phyloP scores from a whole-genome alignment of 1,140 invertebrate species.

The Capitella teleta region DNA sequence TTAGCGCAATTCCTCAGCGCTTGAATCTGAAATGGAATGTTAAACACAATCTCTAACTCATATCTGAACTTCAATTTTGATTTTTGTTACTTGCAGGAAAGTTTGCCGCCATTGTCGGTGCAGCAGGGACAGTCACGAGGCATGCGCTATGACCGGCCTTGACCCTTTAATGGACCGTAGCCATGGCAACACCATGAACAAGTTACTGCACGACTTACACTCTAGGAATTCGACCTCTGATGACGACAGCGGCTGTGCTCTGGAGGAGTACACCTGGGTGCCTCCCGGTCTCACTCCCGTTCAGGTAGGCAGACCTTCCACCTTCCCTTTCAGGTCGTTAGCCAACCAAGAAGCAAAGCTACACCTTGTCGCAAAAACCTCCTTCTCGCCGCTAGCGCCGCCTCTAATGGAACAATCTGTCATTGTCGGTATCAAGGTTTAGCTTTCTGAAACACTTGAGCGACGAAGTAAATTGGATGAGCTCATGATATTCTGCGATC shows the following conservation, averaged over 20 bases:
- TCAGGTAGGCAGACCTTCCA: constrained; percentile 73
- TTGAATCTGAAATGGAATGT: constrained; percentile 17
- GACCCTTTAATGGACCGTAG: constrained; percentile 29
- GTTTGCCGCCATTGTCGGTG: constrained; percentile 61
- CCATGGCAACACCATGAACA: constrained; percentile 22
- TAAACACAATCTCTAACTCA: no score
- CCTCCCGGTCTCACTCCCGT: constrained; percentile 88
- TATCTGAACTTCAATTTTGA: no score
- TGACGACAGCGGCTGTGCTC: constrained; percentile 89
- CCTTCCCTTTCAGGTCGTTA: no score
- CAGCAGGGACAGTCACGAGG: constrained; percentile 58
- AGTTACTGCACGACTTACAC: constrained; percentile 32
- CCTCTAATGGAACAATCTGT: no score
- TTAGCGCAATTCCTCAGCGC: constrained; percentile 19
- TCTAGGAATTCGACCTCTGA: constrained; percentile 79
- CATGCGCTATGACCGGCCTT: constrained; percentile 17
- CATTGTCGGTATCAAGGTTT: no score
- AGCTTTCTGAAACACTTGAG: no score
- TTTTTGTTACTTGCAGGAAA: constrained; percentile 47
- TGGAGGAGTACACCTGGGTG: constrained; percentile 97
- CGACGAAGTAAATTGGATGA: no score
- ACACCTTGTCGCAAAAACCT: no score
- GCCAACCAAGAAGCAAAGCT: no score
- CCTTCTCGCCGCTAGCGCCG: no score
- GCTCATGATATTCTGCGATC: no score